These are phyloP conservation scores for Rhadina sibilatrix DNA, from an alignment of 2,113 vertebrate species.

Conservation along the genomic window DNA sequence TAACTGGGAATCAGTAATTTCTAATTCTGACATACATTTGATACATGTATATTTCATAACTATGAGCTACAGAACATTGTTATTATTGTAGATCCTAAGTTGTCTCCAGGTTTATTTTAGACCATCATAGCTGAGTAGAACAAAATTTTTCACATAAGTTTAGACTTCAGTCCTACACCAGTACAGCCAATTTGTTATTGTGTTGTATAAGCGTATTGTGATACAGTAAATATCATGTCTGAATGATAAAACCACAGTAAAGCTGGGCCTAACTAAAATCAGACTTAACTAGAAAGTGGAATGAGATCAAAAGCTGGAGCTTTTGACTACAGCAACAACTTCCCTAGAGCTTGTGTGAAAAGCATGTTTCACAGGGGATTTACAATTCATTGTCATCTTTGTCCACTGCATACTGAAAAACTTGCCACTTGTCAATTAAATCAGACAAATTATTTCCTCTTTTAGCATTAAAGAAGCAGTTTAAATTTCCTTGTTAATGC, in stretches of 20 bases:
- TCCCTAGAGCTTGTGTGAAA: background rate
- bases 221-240: background rate
- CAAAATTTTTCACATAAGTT: background rate
- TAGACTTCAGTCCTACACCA: background rate
- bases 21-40: background rate
- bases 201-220: background rate
- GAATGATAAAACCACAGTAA: background rate
- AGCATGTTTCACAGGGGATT: background rate
- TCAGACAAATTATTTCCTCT: background rate
- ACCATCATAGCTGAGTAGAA: background rate
- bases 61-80: background rate
- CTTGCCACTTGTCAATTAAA: conserved; percentile 7
- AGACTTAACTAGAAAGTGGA: background rate
- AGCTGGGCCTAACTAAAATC: background rate
- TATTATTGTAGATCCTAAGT: background rate
- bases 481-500: background rate
- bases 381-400: background rate
- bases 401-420: background rate
- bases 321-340: background rate
- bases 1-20: background rate
- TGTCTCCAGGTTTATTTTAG: background rate
- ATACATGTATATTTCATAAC: background rate
- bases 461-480: background rate
- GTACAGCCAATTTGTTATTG: background rate
- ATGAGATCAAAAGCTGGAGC: background rate